Evolutionary conservation across 2,797 vertebrate species (phyloP), one percentile per base, ranked within the genome.

Genomic region (Rhynchotus rufescens): DNA sequence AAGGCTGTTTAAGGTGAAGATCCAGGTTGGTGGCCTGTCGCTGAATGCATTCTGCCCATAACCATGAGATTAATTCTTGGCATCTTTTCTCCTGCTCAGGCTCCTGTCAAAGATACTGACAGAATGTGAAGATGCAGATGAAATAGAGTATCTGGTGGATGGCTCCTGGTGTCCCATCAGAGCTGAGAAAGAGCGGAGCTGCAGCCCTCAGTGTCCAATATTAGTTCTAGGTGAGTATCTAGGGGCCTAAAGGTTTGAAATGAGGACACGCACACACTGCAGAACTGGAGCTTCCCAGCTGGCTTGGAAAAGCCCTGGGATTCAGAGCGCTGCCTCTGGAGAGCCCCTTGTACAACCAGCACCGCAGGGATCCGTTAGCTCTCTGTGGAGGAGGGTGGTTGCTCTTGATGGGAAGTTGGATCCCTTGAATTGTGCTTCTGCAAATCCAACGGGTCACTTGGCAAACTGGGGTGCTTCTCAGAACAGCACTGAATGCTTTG

Each of bases 121-220:
- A 3, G 98, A 99, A 97, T 99, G 99, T 1, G 98, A 99, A 94
- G 99, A 99, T 6, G 98, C 99, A 0, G 99, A 99, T 45, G 99
- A 99, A 96, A 99, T 99, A 1, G 99, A 99, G 90, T 99, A 99
- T 97, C 95, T 99, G 96, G 99, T 98, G 15, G 99, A 99, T 6
- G 99, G 99, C 34, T 99, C 99, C 22, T 99, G 99, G 99, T 98
- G 98, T 96, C 98, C 99, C 9, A 99, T 99, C 97, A 98, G 98
- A 45, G 98, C 99, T 0, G 99, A 99, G 14, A 99, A 99, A 92
- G 99, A 99, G 79, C 97, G 98, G 80, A 99, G 99, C 97, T 98
- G 98, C 98, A 99, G 99, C 76, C 99, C 99, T 0, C 99, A 99
- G 82, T 99, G 98, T 69, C 98, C 99, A 2, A 98, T 99, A 90